Evolutionary conservation across 2,888 invertebrate genomes (phyloP).

Genomic region (Hydropsyche betteni): DNA sequence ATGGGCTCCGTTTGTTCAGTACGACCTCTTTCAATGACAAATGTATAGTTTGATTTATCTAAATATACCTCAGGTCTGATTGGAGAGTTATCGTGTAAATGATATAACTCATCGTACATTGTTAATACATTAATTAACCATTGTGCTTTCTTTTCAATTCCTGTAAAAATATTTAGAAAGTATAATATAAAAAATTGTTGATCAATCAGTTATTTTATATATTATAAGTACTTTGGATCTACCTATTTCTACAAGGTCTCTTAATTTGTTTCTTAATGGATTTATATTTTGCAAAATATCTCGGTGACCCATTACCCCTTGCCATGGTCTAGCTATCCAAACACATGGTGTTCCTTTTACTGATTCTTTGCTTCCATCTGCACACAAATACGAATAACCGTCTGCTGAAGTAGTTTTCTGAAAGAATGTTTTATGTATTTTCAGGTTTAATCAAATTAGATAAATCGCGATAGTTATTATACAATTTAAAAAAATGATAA

Average conservation of each 20-base stretch:
- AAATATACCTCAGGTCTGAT: constrained; percentile 70
- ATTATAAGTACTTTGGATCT: constrained; percentile 44
- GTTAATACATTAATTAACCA: constrained; percentile 66
- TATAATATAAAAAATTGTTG: neutral
- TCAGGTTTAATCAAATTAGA: neutral
- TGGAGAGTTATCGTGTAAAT: constrained; percentile 73
- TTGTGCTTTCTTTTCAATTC: constrained; percentile 53
- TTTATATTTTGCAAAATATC: constrained; percentile 66
- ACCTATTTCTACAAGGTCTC: constrained; percentile 65
- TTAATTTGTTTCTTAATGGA: constrained; percentile 66
- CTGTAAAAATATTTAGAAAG: constrained; percentile 7
- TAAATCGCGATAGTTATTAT: constrained; percentile 43
- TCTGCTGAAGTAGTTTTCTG: constrained; percentile 65
- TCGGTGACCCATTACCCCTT: constrained; percentile 76
- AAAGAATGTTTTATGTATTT: constrained; percentile 13
- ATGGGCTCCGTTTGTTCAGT: constrained; percentile 65
- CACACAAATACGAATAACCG: constrained; percentile 80
- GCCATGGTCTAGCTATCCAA: constrained; percentile 90
- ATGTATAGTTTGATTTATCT: constrained; percentile 72
- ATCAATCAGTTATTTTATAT: no score
- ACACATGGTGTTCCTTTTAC: constrained; percentile 75
- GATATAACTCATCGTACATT: constrained; percentile 69
- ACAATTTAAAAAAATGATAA: constrained; percentile 57
- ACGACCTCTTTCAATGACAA: constrained; percentile 77
- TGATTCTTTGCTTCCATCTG: constrained; percentile 77